Evolutionary conservation across 2,113 vertebrate species (phyloP), one percentile per base, ranked within the genome.

Genomic region (Oncorhynchus keta): DNA sequence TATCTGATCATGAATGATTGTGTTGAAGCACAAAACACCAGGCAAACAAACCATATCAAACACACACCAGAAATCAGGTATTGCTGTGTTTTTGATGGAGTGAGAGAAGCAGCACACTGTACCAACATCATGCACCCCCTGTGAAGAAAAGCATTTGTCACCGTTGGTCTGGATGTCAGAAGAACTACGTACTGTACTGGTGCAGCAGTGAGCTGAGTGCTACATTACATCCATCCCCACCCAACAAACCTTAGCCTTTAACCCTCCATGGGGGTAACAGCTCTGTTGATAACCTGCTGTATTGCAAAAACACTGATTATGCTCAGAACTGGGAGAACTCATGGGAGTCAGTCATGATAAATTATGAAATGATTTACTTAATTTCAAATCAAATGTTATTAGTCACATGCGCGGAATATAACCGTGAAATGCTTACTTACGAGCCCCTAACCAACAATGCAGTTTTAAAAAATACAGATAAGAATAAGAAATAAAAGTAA

Each of bases 71-170:
- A 76, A 72, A 84, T 55, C 3, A 8, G 62, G 11, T 66, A 32
- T 26, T 30, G 57, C 13, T 70, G 70, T 79, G 76, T 62, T 81
- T 80, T 57, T 65, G 0, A 75, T 79, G 39, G 45, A 85, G 69
- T 68, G 73, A 75, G 51, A 75, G 51, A 74, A 83, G 74, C 16
- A 26, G 13, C 75, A 80, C 73, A 77, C 59, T 68, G 68, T 20
- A 13, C 51, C 68, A 73, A 73, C 49, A 68, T 78, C 79, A 18
- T 73, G 65, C 48, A 74, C 78, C 67, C 69, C 73, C 64, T 79
- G 51, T 78, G 57, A 30, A 72, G 77, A 81, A 80, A 82, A 84
- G 77, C 77, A 79, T 83, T 86, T 82, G 78, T 86, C 75, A 77
- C 80, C 32, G 79, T 57, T 75, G 81, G 77, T 76, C 83, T 68